Evolutionary conservation across 2,113 vertebrate genomes (phyloP).

Genomic region (Fulica atra): DNA sequence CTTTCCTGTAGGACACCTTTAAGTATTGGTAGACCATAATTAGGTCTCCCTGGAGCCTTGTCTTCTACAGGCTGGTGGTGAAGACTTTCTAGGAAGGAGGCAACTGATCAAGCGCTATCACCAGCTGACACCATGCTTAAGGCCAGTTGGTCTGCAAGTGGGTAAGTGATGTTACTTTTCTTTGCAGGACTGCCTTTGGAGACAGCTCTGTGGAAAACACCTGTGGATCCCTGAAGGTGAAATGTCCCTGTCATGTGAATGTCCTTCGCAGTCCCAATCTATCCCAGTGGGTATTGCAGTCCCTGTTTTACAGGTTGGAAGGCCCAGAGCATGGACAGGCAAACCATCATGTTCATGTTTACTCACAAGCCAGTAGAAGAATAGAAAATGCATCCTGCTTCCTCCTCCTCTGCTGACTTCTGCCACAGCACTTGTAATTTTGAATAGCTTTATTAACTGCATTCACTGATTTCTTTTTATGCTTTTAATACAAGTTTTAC

Average conservation of each 20-base stretch:
- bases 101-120: neutral
- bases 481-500: neutral
- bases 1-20: no score
- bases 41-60: no score
- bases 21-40: no score
- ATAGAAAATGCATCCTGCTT: neutral
- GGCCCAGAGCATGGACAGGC: neutral
- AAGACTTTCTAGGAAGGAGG: neutral
- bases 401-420: neutral
- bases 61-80: neutral
- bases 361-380: neutral
- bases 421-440: neutral
- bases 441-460: neutral
- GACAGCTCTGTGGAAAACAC: neutral
- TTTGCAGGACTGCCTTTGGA: neutral
- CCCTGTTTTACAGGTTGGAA: neutral
- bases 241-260: neutral
- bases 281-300: neutral
- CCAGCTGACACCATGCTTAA: neutral
- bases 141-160: neutral
- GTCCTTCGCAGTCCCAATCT: neutral
- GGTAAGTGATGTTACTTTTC: neutral
- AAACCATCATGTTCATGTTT: neutral
- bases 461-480: neutral
- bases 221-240: neutral